Conservation (phyloP, 1,140 invertebrate species). For the Trissolcus basalis region DNA sequence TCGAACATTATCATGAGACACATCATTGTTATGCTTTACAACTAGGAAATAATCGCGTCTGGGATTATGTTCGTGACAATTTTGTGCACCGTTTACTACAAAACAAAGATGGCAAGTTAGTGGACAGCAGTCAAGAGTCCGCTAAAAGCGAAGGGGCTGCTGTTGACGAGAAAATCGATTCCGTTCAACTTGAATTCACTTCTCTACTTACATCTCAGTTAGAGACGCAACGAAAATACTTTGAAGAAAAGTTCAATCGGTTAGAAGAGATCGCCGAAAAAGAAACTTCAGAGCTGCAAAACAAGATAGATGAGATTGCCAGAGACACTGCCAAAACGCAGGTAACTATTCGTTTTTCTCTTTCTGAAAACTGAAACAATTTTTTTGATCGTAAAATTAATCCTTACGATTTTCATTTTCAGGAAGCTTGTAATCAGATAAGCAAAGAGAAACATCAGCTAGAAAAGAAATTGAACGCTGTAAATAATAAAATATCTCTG, state of each 20-base stretch:
- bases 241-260: conserved; percentile 87
- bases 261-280: conserved; percentile 77
- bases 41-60: conserved; percentile 95
- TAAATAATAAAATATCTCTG: conserved; percentile 78
- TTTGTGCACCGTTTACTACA: conserved; percentile 97
- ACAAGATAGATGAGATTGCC: conserved; percentile 72
- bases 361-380: background rate
- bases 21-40: conserved; percentile 98
- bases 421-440: conserved; percentile 31
- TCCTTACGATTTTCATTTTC: conserved; percentile 3
- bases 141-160: conserved; percentile 71
- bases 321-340: conserved; percentile 72
- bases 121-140: conserved; percentile 79
- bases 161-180: conserved; percentile 92
- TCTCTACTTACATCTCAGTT: conserved; percentile 98
- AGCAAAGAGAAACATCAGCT: conserved; percentile 31
- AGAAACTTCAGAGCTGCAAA: conserved; percentile 76
- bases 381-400: conserved; percentile 7
- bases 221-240: conserved; percentile 94
- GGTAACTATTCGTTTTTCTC: conserved; percentile 52
- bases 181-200: conserved; percentile 96
- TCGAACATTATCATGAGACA: conserved; percentile 93
- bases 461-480: conserved; percentile 60
- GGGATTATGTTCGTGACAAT: conserved; percentile 98
- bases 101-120: conserved; percentile 98